Conservation (phyloP, 2,888 invertebrate genomes). For the Lordiphosa andalusiaca region DNA sequence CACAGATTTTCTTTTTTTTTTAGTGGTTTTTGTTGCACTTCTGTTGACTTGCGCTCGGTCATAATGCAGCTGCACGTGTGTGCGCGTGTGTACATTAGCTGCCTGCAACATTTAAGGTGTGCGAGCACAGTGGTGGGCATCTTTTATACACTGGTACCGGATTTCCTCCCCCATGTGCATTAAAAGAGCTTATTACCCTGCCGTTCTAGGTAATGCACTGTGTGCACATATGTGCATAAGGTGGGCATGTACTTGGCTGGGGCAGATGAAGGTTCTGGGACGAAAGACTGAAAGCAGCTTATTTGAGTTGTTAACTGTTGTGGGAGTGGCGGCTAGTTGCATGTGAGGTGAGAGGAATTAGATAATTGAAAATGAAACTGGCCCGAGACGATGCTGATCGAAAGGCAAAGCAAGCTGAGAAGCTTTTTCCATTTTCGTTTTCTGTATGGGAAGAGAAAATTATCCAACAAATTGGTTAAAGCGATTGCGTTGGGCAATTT, state of each 20-base stretch:
- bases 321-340: slow-evolving; percentile 5
- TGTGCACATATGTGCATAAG: too few species aligned
- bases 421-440: slow-evolving; percentile 8
- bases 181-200: slow-evolving; percentile 26
- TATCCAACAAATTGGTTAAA: background rate
- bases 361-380: slow-evolving; percentile 39
- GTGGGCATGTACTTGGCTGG: too few species aligned
- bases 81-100: slow-evolving; percentile 45
- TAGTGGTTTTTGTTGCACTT: slow-evolving; percentile 35
- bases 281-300: slow-evolving; percentile 22
- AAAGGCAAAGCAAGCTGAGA: slow-evolving; percentile 25
- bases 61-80: slow-evolving; percentile 43
- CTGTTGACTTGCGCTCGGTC: slow-evolving; percentile 43
- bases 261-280: slow-evolving; percentile 15
- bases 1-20: slow-evolving; percentile 28
- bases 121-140: slow-evolving; percentile 39
- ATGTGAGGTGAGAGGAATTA: slow-evolving; percentile 19
- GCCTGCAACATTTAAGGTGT: slow-evolving; percentile 28
- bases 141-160: background rate
- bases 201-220: too few species aligned
- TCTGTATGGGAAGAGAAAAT: background rate
- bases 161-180: slow-evolving; percentile 8
- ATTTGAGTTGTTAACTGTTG: slow-evolving; percentile 36
- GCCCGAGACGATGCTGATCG: slow-evolving; percentile 24
- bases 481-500: too few species aligned